These are phyloP conservation scores for Netelia melanura DNA, from an alignment of 2,888 invertebrate species.

Conservation along the genomic window DNA sequence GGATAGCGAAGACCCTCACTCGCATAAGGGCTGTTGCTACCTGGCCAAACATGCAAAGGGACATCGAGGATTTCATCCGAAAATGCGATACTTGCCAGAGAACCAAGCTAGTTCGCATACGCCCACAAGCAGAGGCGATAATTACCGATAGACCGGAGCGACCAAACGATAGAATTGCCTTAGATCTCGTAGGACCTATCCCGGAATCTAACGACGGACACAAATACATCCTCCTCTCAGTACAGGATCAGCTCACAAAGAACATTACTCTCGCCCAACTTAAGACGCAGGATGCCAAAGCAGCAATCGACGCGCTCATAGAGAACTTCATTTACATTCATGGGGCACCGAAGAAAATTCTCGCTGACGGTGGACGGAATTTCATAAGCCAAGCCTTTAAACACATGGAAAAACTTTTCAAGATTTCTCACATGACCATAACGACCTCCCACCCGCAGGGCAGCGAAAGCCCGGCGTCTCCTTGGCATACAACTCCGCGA, in stretches of 20 bases:
- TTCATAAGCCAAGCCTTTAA: conserved; percentile 13
- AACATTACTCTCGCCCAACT: not conserved
- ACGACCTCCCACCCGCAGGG: conserved; percentile 15
- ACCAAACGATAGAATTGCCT: not conserved
- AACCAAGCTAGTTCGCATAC: too few relatives aligned
- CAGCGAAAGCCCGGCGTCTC: not conserved
- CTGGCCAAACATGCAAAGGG: conserved; percentile 21
- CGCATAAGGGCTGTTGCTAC: conserved; percentile 27
- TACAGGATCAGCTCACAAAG: not conserved
- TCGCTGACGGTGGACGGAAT: not conserved
- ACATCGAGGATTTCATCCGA: conserved; percentile 15
- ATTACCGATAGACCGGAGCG: too few relatives aligned
- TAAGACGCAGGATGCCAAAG: not conserved
- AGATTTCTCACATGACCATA: conserved; percentile 1
- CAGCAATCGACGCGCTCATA: not conserved
- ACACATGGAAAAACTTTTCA: conserved; percentile 23
- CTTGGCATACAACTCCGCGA: conserved; percentile 8
- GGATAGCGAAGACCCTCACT: conserved; percentile 9
- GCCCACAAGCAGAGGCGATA: too few relatives aligned
- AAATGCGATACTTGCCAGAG: conserved; percentile 28
- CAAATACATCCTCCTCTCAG: too few relatives aligned
- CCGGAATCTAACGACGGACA: not conserved
- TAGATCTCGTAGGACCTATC: conserved; percentile 19
- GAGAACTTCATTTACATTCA: not conserved
- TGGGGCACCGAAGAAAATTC: not conserved